Evolutionary conservation across 2,113 vertebrate genomes (phyloP), one percentile per base, ranked within the genome.

Genomic region (Puntigrus tetrazona): DNA sequence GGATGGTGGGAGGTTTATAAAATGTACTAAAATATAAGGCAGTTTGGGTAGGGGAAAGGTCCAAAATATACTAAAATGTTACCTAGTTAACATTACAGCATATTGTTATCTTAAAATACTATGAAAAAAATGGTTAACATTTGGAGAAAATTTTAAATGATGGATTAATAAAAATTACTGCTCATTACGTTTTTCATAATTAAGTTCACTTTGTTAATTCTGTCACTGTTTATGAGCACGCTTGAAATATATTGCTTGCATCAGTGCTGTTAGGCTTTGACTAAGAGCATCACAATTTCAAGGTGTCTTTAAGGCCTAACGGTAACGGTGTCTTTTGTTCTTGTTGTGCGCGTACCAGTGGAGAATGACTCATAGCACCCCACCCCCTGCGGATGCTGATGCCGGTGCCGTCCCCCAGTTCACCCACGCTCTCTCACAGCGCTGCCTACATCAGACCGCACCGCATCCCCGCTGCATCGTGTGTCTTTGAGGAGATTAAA

Each of bases 351-450:
- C 55, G 7, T 50, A 10, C 79, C 81, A 78, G 75, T 50, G 50
- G 52, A 14, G 25, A 83, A 84, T 90, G 89, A 89, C 69, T 89
- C 88, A 87, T 85, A 52, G 43, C 63, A 67, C 34, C 38, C 45
- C 59, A n/a, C 36, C 83, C 55, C 75, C 52, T 47, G 55, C 73
- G 10, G 57, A 31, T 47, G 63, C 81, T 27, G 52, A 38, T 45
- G 50, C 31, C 14, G 38, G 34, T 70, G 69, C 77, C 25, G 18
- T 61, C 61, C 81, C 63, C 55, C 50, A 16, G 55, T 69, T 50
- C 63, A 29, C 67, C 29, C 8, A 70, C 57, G 31, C 78, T 85
- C 31, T 7, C 55, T 61, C 78, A 75, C 84, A 73, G 27, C 18
- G 0, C 61, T 50, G 61, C 78, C 61, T 47, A 67, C 78, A 81